These are phyloP conservation scores for Lepidonotus clava DNA, from an alignment of 2,888 invertebrate genomes.

Conservation along the genomic window DNA sequence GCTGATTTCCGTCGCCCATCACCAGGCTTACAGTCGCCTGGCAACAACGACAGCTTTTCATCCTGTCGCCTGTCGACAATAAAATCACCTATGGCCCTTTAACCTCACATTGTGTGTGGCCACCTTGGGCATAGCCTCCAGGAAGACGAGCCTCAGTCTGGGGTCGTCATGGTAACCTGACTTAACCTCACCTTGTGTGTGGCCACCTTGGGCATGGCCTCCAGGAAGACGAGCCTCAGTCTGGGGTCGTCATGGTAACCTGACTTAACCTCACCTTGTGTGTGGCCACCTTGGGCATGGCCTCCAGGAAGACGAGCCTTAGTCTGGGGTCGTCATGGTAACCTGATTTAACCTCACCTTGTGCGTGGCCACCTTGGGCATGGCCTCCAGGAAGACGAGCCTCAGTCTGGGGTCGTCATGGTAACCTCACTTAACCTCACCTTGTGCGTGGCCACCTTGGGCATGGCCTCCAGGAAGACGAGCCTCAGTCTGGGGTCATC, in stretches of 20 bases:
- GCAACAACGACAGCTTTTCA: too few species aligned
- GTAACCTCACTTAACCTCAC: conserved; percentile 82
- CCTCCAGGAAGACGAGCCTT: conserved; percentile 84
- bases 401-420: conserved; percentile 82
- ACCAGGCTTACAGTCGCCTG: too few species aligned
- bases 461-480: conserved; percentile 82
- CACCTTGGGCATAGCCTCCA: conserved; percentile 75
- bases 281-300: conserved; percentile 36
- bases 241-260: conserved; percentile 82
- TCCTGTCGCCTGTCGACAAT: too few species aligned
- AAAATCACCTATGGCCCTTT: too few species aligned
- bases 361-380: conserved; percentile 46
- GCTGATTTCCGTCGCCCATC: too few species aligned
- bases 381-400: conserved; percentile 83
- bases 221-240: conserved; percentile 85
- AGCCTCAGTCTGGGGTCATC: conserved; percentile 83
- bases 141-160: conserved; percentile 84
- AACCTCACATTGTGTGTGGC: conserved; percentile 78
- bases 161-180: conserved; percentile 82
- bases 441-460: conserved; percentile 49
- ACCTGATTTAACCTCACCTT: conserved; percentile 82
- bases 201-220: conserved; percentile 28
- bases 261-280: conserved; percentile 80
- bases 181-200: conserved; percentile 80
- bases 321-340: conserved; percentile 81